Evolutionary conservation across 1,140 invertebrate species (phyloP), one percentile per base, ranked within the genome.

Genomic region (Drosophila ogumai): DNA sequence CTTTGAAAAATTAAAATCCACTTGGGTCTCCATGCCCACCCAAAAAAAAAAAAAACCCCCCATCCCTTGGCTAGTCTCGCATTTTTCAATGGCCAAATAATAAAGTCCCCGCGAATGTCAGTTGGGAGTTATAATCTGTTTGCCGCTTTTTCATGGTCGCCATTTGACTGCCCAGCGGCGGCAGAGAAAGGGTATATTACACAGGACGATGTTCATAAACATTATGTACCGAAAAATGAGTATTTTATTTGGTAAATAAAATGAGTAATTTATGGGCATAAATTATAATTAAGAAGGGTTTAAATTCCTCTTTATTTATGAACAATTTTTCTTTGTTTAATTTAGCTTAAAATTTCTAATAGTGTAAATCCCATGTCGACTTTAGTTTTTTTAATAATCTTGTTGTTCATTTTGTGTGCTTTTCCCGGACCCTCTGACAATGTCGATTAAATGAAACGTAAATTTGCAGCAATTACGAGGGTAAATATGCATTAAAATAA

Each of bases 1-100:
- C 73, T 88, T 88, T 90, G 81, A 85, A 90, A 90, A 90, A 90
- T 90, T 85, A 90, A 90, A 90, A 90, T 90, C 86, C 85, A 90
- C 85, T 90, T 90, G 81, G 85, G 85, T 85, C 64, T 17, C 22
- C 22, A 22, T 22, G 22, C 22, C 22, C 22, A 36, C 19, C 17
- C 5, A 31, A n/a, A 38, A 38, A 59, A 57, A 31, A 69, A 57
- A 36, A n/a, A 38, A 46, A 69, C 40, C 54, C 12, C 5, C 54
- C 61, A 61, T 32, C 67, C 68, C 31, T 43, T 47, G 74, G 63
- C 58, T 67, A 77, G 73, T 68, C 60, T 54, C 75, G 57, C 81
- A 90, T 85, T 90, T 90, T 90, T 90, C 86, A 90, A 90, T 90
- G 86, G 78, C 81, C 67, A 90, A 90, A 90, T 90, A 90, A 90